Percentiles rank a stretch among this genome's conserved stretches.
These are phyloP conservation scores for Macaria notata DNA, from an alignment of 2,888 invertebrate species.

Conservation along the genomic window DNA sequence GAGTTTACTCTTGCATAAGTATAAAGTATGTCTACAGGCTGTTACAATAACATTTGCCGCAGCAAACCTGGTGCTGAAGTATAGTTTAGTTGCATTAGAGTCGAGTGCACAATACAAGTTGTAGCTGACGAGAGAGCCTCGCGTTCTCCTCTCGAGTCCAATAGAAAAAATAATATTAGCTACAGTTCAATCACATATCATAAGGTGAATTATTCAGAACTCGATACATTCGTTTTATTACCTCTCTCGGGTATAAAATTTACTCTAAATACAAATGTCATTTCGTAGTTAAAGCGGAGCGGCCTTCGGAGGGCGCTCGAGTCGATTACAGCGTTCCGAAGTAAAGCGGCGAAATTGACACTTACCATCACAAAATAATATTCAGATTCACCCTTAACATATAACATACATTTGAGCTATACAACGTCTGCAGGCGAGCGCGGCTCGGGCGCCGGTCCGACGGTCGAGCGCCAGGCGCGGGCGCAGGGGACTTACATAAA, in stretches of 20 bases:
- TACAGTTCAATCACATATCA: conserved; percentile 32
- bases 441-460: conserved; percentile 15
- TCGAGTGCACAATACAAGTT: conserved; percentile 28
- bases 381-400: conserved; percentile 69
- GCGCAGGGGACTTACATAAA: conserved; percentile 33
- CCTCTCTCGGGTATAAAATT: conserved; percentile 8
- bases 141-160: conserved; percentile 23
- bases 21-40: too few relatives aligned
- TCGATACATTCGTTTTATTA: conserved; percentile 15
- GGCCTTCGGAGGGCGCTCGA: conserved; percentile 23
- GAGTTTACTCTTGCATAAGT: too few relatives aligned
- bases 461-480: not conserved
- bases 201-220: conserved; percentile 27
- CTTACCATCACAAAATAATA: conserved; percentile 61
- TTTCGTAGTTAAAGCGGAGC: conserved; percentile 6
- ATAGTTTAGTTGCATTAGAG: conserved; percentile 4
- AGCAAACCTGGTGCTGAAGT: too few relatives aligned
- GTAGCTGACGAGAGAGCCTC: conserved; percentile 21
- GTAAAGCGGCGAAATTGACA: conserved; percentile 61
- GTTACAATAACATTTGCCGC: too few relatives aligned
- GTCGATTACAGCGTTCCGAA: conserved; percentile 62
- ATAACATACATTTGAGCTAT: conserved; percentile 69
- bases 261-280: conserved; percentile 7
- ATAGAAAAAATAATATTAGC: conserved; percentile 26
- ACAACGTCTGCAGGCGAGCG: conserved; percentile 50